A percentile compares a stretch with the other conserved stretches of the same genome.
Evolutionary conservation across 2,888 invertebrate species (phyloP).

Genomic region (Endomychus coccineus): DNA sequence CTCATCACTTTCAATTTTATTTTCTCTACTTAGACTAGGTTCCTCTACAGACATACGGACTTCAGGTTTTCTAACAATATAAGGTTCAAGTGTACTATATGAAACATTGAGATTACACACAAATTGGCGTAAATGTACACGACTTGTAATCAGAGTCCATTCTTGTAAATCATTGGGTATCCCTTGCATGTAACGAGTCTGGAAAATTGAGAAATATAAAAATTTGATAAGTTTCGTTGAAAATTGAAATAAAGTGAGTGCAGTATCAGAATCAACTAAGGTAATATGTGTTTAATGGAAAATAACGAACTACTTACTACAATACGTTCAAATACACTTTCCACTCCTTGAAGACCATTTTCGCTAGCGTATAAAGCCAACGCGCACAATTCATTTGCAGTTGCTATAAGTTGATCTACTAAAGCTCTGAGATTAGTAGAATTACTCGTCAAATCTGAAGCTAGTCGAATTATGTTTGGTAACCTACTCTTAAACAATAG

Average conservation of each 20-base stretch:
- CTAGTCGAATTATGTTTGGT: constrained; percentile 34
- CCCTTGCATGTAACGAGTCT: constrained; percentile 35
- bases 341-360: constrained; percentile 42
- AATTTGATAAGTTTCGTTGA: too few species aligned
- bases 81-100: constrained; percentile 33
- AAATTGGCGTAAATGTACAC: constrained; percentile 31
- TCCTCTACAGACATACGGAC: constrained; percentile 6
- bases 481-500: constrained; percentile 35
- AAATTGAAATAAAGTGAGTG: too few species aligned
- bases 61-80: constrained; percentile 33
- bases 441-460: constrained; percentile 27
- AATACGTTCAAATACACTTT: constrained; percentile 38
- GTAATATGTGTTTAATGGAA: too few species aligned
- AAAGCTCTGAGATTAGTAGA: constrained; percentile 29
- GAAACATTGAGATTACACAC: constrained; percentile 33
- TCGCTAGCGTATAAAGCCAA: constrained; percentile 34
- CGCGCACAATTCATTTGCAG: constrained; percentile 34
- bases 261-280: too few species aligned
- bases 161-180: constrained; percentile 36
- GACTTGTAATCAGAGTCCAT: constrained; percentile 35
- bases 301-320: constrained; percentile 41
- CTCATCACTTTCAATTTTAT: background rate
- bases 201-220: too few species aligned
- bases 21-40: too few species aligned
- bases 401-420: constrained; percentile 31